A percentile compares a stretch with the other conserved stretches of the same genome.
Conservation (phyloP, 1,140 invertebrate genomes). For the Spodoptera frugiperda region DNA sequence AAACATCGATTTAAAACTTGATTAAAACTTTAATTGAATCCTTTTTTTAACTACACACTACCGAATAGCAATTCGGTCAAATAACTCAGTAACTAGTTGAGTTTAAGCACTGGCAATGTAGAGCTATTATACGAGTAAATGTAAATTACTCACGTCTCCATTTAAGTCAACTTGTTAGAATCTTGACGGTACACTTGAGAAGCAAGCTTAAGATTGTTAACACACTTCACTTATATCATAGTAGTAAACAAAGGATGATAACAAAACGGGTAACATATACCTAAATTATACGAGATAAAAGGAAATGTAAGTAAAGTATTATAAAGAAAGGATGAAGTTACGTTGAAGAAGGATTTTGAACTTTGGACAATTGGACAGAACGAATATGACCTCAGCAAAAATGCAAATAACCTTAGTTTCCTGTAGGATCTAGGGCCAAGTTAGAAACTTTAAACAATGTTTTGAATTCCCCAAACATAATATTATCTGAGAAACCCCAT, state of each 20-base stretch:
- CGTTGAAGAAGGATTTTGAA: too few species aligned
- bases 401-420: too few species aligned
- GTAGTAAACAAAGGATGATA: neutral
- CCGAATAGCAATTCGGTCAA: constrained; percentile 3
- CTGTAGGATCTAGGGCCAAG: too few species aligned
- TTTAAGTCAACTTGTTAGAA: constrained; percentile 34
- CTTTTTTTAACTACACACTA: neutral
- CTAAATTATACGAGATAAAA: too few species aligned
- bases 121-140: constrained; percentile 14
- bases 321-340: too few species aligned
- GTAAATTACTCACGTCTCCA: constrained; percentile 4
- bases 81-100: constrained; percentile 8
- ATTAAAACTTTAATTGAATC: constrained; percentile 7
- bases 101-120: neutral
- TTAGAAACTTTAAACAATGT: neutral
- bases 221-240: neutral
- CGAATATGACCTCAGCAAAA: too few species aligned
- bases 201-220: neutral
- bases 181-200: constrained; percentile 17
- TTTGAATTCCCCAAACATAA: neutral
- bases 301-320: too few species aligned
- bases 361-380: too few species aligned
- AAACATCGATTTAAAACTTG: neutral
- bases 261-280: too few species aligned
- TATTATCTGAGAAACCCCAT: constrained; percentile 5